Evolutionary conservation across 2,113 vertebrate genomes (phyloP).

Genomic region (Anser cygnoides): DNA sequence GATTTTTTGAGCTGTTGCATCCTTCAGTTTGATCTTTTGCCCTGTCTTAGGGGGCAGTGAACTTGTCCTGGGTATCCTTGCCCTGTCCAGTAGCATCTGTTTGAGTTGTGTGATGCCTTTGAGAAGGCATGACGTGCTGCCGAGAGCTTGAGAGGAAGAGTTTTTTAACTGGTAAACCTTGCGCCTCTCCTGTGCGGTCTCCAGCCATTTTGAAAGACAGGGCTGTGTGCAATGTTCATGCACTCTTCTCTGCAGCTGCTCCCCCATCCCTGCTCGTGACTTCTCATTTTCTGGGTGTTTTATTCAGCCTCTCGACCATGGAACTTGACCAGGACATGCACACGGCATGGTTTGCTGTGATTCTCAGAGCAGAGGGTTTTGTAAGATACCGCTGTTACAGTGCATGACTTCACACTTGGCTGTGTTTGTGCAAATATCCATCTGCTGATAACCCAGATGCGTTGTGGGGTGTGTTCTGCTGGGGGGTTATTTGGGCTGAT

Average conservation of each 20-base stretch:
- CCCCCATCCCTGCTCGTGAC: background rate
- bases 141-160: background rate
- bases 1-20: background rate
- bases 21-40: background rate
- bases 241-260: background rate
- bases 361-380: background rate
- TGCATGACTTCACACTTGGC: background rate
- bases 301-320: background rate
- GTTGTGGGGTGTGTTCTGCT: background rate
- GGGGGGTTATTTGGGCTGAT: background rate
- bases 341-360: rapidly evolving
- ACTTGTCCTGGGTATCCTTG: background rate
- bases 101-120: rapidly evolving
- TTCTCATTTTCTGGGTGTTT: background rate
- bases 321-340: background rate
- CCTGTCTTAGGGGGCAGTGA: rapidly evolving
- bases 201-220: background rate
- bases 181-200: background rate
- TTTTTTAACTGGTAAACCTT: background rate
- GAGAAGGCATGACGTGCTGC: too few species aligned
- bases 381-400: background rate
- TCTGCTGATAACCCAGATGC: background rate
- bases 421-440: background rate
- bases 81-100: rapidly evolving
- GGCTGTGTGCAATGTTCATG: background rate